These are phyloP conservation scores for Aramus guarauna DNA, from an alignment of 2,113 vertebrate genomes.

Conservation along the genomic window DNA sequence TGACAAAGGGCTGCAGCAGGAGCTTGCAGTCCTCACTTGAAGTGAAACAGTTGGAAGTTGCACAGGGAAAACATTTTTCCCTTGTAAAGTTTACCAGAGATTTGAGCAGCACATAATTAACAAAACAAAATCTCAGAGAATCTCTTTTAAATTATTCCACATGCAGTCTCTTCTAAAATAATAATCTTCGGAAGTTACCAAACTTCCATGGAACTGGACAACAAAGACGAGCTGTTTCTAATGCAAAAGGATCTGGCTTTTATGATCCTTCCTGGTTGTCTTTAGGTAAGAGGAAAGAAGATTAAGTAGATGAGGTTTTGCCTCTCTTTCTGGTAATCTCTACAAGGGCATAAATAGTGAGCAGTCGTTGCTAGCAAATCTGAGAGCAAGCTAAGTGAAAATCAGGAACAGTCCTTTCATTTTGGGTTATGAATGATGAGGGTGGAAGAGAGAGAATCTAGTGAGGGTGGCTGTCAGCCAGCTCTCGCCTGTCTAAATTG, in stretches of 20 bases:
- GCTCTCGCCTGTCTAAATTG: not conserved
- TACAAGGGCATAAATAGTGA: not conserved
- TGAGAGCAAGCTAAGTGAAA: not conserved
- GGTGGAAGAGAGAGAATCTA: not conserved
- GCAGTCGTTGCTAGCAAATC: not conserved
- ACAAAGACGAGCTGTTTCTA: not conserved
- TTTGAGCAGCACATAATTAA: conserved; percentile 3
- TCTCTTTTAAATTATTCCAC: not conserved
- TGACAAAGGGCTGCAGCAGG: not conserved
- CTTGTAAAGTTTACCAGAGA: not conserved
- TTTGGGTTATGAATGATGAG: not conserved
- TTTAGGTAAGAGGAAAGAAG: conserved; percentile 2
- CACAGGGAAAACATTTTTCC: not conserved
- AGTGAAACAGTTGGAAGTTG: not conserved
- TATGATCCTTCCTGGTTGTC: not conserved
- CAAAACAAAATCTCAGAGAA: not conserved
- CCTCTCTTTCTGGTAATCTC: not conserved
- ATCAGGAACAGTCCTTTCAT: not conserved
- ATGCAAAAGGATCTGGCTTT: not conserved
- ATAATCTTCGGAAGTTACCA: not conserved
- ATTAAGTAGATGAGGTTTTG: conserved; percentile 8
- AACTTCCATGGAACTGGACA: not conserved
- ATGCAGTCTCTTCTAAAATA: not conserved
- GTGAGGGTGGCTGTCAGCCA: not conserved
- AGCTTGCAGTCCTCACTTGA: not conserved